Evolutionary conservation across 2,113 vertebrate genomes (phyloP).

Genomic region (Tetrax tetrax): DNA sequence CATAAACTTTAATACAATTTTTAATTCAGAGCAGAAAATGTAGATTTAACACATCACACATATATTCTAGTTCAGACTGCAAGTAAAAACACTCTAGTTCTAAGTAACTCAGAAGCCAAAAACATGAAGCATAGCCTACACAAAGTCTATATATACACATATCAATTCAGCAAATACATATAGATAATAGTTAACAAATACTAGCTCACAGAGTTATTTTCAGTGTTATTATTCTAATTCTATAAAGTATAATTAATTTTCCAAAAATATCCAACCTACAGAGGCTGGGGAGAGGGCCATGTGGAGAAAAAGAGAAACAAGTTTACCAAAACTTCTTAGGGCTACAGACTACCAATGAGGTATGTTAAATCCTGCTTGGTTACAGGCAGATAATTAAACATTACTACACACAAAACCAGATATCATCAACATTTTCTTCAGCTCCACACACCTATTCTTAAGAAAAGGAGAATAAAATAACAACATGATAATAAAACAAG

Average conservation of each 20-base stretch:
- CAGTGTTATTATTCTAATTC: constrained; percentile 24
- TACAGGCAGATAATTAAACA: neutral
- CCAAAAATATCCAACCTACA: constrained; percentile 43
- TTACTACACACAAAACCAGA: neutral
- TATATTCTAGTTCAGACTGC: constrained; percentile 23
- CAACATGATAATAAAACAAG: neutral
- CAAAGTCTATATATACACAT: neutral
- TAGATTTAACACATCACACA: constrained; percentile 5
- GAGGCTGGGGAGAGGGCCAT: neutral
- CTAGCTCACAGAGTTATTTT: constrained; percentile 7
- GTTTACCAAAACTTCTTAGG: constrained; percentile 29
- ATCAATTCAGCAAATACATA: neutral
- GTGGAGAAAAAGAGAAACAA: neutral
- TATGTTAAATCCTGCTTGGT: neutral
- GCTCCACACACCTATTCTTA: neutral
- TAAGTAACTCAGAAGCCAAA: constrained; percentile 33
- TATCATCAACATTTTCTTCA: accelerated
- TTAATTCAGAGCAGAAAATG: constrained; percentile 35
- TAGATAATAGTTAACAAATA: constrained; percentile 26
- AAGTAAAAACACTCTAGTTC: constrained; percentile 26
- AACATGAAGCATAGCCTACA: neutral
- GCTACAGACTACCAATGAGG: neutral
- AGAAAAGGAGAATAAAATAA: neutral
- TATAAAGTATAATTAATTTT: constrained; percentile 43
- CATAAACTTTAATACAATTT: neutral